phyloP scores from a whole-genome alignment of 2,888 invertebrate genomes.

The Tetrapedia diversipes region DNA sequence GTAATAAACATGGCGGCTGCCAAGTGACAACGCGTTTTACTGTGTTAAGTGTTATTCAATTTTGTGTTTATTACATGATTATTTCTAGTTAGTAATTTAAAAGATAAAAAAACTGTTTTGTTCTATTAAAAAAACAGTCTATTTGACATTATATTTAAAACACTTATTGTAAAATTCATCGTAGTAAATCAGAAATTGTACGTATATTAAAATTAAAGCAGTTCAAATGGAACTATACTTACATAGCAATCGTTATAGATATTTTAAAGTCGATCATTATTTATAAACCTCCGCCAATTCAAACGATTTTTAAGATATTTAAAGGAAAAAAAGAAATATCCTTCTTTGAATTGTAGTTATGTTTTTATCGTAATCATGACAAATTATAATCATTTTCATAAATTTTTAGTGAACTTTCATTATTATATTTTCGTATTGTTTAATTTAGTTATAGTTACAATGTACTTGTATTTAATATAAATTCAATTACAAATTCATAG shows the following conservation, averaged over 20 bases:
- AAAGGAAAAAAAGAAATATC: neutral
- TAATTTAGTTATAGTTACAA: constrained; percentile 1
- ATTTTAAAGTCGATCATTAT: neutral
- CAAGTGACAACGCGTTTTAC: constrained; percentile 80
- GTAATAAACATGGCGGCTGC: constrained; percentile 78
- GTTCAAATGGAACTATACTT: constrained; percentile 8
- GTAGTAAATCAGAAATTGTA: constrained; percentile 71
- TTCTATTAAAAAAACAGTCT: constrained; percentile 16
- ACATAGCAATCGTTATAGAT: neutral
- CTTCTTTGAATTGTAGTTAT: neutral
- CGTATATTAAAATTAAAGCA: constrained; percentile 36
- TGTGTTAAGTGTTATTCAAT: constrained; percentile 73
- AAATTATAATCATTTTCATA: neutral
- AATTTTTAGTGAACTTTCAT: neutral
- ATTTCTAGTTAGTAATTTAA: constrained; percentile 51
- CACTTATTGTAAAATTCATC: constrained; percentile 15
- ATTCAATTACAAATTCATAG: neutral
- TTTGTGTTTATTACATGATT: constrained; percentile 62
- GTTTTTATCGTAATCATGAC: neutral
- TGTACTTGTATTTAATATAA: neutral
- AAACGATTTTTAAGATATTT: neutral
- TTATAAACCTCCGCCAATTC: neutral
- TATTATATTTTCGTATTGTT: neutral
- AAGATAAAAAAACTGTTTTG: constrained; percentile 1
- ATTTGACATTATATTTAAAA: constrained; percentile 7